Percentiles rank a stretch among this genome's conserved stretches.
Evolutionary conservation across 1,140 invertebrate genomes (phyloP).

Genomic region (Anastatus disparis): DNA sequence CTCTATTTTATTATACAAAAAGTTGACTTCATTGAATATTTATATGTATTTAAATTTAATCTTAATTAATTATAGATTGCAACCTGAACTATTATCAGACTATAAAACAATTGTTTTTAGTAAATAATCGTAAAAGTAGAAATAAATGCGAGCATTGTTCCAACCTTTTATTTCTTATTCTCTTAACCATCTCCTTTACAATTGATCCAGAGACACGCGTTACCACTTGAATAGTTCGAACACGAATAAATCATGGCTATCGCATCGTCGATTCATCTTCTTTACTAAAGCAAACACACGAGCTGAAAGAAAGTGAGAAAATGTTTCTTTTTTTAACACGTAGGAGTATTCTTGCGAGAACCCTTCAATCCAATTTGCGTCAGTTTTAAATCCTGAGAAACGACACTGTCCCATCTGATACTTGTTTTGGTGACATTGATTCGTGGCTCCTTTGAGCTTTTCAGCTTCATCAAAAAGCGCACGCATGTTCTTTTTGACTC

Average conservation of each 20-base stretch:
- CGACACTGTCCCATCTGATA: slow-evolving; percentile 14
- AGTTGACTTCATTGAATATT: too few relatives aligned
- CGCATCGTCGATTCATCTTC: neutral
- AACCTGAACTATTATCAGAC: too few relatives aligned
- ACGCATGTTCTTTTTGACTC: too few relatives aligned
- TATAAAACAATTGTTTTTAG: too few relatives aligned
- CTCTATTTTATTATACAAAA: too few relatives aligned
- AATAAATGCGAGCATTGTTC: neutral
- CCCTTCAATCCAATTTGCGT: slow-evolving; percentile 35
- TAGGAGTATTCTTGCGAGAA: slow-evolving; percentile 3
- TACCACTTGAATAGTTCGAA: neutral
- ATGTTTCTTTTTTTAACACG: neutral
- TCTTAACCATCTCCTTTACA: too few relatives aligned
- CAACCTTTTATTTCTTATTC: too few relatives aligned
- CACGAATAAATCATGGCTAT: slow-evolving; percentile 29
- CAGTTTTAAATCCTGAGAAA: slow-evolving; percentile 9
- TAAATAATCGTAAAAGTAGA: too few relatives aligned
- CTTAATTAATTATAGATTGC: too few relatives aligned
- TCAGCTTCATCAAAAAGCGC: too few relatives aligned
- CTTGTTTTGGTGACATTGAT: slow-evolving; percentile 4
- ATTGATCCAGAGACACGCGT: slow-evolving; percentile 15
- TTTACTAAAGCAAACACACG: neutral
- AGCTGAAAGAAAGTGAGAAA: neutral
- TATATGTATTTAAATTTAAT: too few relatives aligned
- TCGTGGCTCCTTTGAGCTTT: too few relatives aligned